Percentiles rank a stretch among this genome's conserved stretches.
phyloP scores from a whole-genome alignment of 2,113 vertebrate species.

The Trochalopteron elliotii region DNA sequence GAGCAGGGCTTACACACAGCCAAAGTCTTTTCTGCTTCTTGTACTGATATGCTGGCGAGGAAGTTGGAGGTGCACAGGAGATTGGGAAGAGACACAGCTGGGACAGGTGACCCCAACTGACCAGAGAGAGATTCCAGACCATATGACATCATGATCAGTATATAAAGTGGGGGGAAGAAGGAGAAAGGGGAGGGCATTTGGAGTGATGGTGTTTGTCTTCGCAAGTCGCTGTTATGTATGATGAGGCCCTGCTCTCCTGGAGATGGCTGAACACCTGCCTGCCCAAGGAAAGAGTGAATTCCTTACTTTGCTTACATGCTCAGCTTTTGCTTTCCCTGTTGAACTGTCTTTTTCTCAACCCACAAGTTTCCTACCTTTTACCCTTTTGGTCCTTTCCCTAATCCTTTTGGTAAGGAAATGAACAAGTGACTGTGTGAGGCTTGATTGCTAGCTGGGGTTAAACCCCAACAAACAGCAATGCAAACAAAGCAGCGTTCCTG shows the following conservation, averaged over 20 bases:
- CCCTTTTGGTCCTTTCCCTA: not conserved
- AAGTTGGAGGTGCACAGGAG: fast-evolving
- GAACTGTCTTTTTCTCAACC: not conserved
- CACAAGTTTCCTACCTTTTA: not conserved
- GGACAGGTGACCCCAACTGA: not conserved
- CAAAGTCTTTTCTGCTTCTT: not conserved
- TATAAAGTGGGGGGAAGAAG: not conserved
- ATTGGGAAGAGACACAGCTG: not conserved
- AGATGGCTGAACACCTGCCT: not conserved
- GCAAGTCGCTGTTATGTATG: not conserved
- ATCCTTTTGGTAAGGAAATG: not conserved
- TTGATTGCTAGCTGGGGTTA: not conserved
- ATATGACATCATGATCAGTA: not conserved
- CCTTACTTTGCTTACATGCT: not conserved
- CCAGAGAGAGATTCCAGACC: not conserved
- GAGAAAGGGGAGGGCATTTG: not conserved
- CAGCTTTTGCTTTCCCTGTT: not conserved
- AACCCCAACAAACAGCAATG: not conserved
- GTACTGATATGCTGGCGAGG: not conserved
- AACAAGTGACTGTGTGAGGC: not conserved
- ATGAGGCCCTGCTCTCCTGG: not conserved
- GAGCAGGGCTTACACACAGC: not conserved
- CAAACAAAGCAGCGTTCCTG: not conserved
- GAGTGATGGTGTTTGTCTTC: not conserved
- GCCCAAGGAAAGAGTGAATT: not conserved